phyloP scores from a whole-genome alignment of 2,113 vertebrate genomes.

The Centropristis striata region DNA sequence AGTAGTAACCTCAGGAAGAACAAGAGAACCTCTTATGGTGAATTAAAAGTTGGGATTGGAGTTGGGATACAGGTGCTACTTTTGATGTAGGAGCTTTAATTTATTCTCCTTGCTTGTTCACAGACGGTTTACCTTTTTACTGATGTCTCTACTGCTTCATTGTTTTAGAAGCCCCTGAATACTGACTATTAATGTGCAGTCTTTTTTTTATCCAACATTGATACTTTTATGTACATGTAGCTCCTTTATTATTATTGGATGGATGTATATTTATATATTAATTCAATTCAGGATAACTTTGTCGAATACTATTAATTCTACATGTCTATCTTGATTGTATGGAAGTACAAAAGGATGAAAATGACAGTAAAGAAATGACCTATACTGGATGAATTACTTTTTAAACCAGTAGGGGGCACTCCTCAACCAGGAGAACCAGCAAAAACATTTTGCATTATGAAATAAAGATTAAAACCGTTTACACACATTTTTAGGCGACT shows the following conservation, averaged over 20 bases:
- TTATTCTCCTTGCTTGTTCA: background rate
- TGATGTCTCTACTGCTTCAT: background rate
- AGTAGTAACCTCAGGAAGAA: background rate
- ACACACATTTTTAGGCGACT: background rate
- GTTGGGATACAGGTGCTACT: background rate
- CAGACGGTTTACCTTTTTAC: background rate
- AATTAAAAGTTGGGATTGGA: background rate
- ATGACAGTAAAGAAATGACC: background rate
- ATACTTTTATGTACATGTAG: background rate
- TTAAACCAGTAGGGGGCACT: constrained; percentile 80
- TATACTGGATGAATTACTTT: constrained; percentile 1
- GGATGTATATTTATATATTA: background rate
- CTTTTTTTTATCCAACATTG: background rate
- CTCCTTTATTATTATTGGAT: background rate
- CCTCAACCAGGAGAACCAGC: constrained; percentile 66
- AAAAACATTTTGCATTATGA: constrained; percentile 9
- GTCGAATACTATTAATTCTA: background rate
- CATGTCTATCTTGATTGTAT: background rate
- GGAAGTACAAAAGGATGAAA: background rate
- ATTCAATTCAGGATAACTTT: background rate
- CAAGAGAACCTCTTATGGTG: background rate
- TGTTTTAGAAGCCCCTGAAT: background rate
- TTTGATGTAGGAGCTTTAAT: background rate
- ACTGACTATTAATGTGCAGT: background rate
- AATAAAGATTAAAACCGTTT: constrained; percentile 16